Conservation (phyloP, 1,140 invertebrate genomes). For the Globodera rostochiensis region DNA sequence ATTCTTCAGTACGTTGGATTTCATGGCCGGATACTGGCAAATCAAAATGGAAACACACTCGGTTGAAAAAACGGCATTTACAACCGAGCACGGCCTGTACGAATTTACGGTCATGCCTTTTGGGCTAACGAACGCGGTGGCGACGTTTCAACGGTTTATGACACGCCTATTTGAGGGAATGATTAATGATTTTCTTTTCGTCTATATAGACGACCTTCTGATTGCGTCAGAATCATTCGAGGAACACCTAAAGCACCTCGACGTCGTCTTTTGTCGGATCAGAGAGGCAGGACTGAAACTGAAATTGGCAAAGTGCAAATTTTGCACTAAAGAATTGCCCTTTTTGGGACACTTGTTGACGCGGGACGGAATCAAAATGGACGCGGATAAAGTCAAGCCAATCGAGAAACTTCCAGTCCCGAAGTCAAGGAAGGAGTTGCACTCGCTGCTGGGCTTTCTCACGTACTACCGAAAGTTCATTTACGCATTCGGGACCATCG, state of each 20-base stretch:
- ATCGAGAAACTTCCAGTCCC: not conserved
- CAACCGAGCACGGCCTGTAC: slow-evolving; percentile 57
- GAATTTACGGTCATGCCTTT: slow-evolving; percentile 67
- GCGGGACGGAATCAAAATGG: slow-evolving; percentile 10
- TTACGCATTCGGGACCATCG: slow-evolving; percentile 18
- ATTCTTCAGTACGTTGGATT: slow-evolving; percentile 65
- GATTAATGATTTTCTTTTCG: not conserved
- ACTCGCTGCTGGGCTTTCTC: not conserved
- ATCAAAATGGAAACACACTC: slow-evolving; percentile 30
- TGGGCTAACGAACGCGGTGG: slow-evolving; percentile 28
- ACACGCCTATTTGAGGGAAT: slow-evolving; percentile 39
- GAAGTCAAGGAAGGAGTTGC: not conserved
- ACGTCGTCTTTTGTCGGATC: too few species aligned
- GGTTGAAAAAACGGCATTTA: slow-evolving; percentile 43
- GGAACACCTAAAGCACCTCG: not conserved
- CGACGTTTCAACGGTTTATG: slow-evolving; percentile 69
- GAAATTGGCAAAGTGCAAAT: too few species aligned
- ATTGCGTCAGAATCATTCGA: not conserved
- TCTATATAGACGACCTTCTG: slow-evolving; percentile 9
- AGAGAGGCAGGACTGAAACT: too few species aligned
- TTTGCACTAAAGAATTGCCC: not conserved
- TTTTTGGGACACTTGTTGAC: slow-evolving; percentile 5
- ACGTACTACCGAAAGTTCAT: not conserved
- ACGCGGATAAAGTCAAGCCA: slow-evolving; percentile 2
- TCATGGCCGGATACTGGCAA: slow-evolving; percentile 42